Conservation (phyloP, 2,797 vertebrate species). For the Sphenopsis melanotis region DNA sequence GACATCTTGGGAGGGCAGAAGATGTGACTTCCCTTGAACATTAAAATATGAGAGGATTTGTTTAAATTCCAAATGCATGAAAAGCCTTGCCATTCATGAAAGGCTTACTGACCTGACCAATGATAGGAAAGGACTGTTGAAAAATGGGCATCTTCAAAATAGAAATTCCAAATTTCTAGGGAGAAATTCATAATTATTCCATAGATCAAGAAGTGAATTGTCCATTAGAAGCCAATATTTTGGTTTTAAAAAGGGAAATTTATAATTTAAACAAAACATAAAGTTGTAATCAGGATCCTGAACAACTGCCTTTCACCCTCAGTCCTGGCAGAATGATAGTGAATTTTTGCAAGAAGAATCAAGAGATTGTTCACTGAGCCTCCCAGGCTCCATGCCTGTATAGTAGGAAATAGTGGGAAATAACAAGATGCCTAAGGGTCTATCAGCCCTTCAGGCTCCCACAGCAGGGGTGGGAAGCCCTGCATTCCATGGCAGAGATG, state of each 20-base stretch:
- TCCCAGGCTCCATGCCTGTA: not conserved
- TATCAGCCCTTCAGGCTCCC: not conserved
- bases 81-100: not conserved
- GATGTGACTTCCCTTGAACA: not conserved
- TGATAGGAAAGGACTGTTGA: not conserved
- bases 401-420: not conserved
- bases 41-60: not conserved
- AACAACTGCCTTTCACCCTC: not conserved
- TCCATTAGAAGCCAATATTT: not conserved
- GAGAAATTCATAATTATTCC: not conserved
- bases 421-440: not conserved
- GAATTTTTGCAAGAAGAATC: not conserved
- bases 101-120: not conserved
- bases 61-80: not conserved
- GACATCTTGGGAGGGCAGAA: not conserved
- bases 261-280: not conserved
- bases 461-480: not conserved
- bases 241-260: not conserved
- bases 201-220: not conserved
- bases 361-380: not conserved
- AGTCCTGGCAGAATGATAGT: not conserved
- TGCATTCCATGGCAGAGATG: not conserved
- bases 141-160: not conserved
- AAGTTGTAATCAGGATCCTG: not conserved
- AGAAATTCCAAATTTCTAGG: not conserved